Percentiles rank a stretch among this genome's conserved stretches.
phyloP scores from a whole-genome alignment of 2,797 vertebrate species.

The Coendou prehensilis region DNA sequence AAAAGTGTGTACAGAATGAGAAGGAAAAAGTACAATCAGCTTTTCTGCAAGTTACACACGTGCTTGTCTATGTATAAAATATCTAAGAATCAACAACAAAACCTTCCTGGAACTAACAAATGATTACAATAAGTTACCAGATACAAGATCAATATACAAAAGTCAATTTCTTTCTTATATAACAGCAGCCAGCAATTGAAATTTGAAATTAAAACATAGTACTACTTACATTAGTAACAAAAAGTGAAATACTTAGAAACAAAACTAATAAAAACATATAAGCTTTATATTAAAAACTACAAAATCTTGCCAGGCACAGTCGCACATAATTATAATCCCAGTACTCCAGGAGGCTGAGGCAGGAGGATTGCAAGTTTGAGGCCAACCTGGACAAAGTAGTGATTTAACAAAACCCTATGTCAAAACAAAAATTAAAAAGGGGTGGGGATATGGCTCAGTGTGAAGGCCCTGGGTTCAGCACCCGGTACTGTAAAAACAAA shows the following conservation, averaged over 20 bases:
- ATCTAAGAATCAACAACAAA: not conserved
- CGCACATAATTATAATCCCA: no score
- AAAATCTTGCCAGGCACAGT: not conserved
- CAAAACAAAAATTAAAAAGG: no score
- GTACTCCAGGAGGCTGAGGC: no score
- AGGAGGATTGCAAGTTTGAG: no score
- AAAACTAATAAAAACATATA: not conserved
- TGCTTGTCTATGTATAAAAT: not conserved
- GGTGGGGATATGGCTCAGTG: no score
- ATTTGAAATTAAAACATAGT: conserved; percentile 2
- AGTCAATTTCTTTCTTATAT: not conserved
- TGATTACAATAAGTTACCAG: not conserved
- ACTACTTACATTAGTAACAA: not conserved
- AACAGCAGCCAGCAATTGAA: not conserved
- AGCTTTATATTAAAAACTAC: not conserved
- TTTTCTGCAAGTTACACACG: not conserved
- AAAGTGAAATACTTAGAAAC: not conserved
- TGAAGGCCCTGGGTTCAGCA: no score
- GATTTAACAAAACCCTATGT: no score
- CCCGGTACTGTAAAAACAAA: no score
- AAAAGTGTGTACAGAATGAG: not conserved
- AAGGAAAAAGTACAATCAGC: not conserved
- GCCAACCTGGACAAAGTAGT: no score
- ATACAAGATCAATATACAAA: no score
- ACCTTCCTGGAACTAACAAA: not conserved